Percentiles rank a stretch among this genome's conserved stretches.
Evolutionary conservation across 2,113 vertebrate genomes (phyloP).

Genomic region (Esox niger): DNA sequence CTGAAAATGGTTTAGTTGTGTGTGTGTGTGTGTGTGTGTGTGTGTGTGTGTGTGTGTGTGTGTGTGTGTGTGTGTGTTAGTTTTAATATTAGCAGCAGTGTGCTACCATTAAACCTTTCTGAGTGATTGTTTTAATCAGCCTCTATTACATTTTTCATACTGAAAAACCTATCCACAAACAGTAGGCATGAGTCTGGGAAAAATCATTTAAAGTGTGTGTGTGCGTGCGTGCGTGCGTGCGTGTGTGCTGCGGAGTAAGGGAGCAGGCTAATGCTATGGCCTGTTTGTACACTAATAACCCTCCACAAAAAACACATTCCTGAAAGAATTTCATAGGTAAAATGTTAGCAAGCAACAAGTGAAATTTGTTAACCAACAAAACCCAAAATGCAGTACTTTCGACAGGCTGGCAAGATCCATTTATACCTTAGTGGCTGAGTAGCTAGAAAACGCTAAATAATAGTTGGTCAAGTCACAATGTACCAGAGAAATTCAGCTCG

Average conservation of each 20-base stretch:
- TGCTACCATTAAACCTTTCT: conserved; percentile 43
- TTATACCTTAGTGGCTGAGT: too few relatives aligned
- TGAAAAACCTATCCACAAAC: conserved; percentile 11
- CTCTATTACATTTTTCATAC: conserved; percentile 38
- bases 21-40: conserved; percentile 15
- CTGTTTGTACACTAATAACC: conserved; percentile 63
- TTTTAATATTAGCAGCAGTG: background rate
- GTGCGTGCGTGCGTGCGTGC: background rate
- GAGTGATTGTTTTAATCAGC: conserved; percentile 53
- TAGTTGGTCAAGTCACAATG: too few relatives aligned
- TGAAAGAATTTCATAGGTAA: too few relatives aligned
- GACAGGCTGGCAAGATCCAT: too few relatives aligned
- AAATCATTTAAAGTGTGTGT: background rate
- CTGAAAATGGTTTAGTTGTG: conserved; percentile 28
- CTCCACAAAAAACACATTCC: too few relatives aligned
- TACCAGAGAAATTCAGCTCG: too few relatives aligned
- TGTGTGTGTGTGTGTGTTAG: conserved; percentile 11
- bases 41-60: conserved; percentile 9
- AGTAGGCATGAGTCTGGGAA: background rate
- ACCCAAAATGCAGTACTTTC: too few relatives aligned
- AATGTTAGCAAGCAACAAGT: too few relatives aligned
- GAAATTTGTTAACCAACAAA: too few relatives aligned
- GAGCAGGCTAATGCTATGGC: conserved; percentile 46
- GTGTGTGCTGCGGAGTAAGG: conserved; percentile 42
- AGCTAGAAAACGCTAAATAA: too few relatives aligned